phyloP scores from a whole-genome alignment of 2,113 vertebrate genomes.

The Dromaius novaehollandiae region DNA sequence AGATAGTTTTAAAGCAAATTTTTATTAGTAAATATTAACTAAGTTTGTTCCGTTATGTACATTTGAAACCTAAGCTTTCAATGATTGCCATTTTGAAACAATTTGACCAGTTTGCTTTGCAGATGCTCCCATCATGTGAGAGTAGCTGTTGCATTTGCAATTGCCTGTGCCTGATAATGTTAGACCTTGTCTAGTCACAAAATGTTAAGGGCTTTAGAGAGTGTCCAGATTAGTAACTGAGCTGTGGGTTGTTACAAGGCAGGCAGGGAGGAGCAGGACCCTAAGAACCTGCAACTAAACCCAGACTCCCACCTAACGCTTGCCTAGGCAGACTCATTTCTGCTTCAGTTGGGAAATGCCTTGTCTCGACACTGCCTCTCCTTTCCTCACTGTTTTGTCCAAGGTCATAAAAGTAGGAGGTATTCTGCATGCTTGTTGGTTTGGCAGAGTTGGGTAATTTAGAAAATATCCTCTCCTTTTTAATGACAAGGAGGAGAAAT shows the following conservation, averaged over 20 bases:
- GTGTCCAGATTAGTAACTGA: rapidly evolving
- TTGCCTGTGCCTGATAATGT: background rate
- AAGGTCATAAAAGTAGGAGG: background rate
- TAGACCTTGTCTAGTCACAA: background rate
- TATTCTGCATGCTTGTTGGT: background rate
- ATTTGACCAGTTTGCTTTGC: background rate
- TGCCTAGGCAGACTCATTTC: background rate
- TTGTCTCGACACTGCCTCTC: background rate
- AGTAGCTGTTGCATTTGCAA: rapidly evolving
- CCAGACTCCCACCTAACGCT: background rate
- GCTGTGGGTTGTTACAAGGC: background rate
- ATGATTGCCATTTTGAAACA: background rate
- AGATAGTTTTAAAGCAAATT: background rate
- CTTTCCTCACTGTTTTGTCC: background rate
- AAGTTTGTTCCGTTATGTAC: background rate
- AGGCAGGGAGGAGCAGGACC: rapidly evolving
- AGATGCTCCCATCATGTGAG: background rate
- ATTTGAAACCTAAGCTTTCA: background rate
- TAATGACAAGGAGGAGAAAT: background rate
- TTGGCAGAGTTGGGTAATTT: background rate
- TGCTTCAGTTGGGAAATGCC: background rate
- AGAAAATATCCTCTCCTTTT: background rate
- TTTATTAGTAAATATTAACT: constrained; percentile 5
- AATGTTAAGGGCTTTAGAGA: background rate
- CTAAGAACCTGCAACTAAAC: rapidly evolving